Evolutionary conservation across 2,113 vertebrate species (phyloP), one percentile per base, ranked within the genome.

Genomic region (Otocyon megalotis): DNA sequence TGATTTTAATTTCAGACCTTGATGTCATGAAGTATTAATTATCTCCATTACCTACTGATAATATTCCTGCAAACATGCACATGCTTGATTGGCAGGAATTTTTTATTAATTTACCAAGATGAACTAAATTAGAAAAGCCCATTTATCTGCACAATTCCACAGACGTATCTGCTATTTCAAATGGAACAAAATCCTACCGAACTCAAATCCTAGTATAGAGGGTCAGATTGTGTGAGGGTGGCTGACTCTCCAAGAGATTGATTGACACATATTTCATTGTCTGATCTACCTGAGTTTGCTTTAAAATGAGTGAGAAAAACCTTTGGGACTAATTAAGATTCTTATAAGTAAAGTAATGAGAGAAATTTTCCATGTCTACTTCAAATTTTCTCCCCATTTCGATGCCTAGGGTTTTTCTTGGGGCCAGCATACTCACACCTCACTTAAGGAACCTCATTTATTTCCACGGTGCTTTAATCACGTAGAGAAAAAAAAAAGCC

Each of bases 241-340:
- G 84, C 98, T 88, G 89, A 97, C 95, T 98, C 97, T 96, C 87
- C 58, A 94, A 87, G 77, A 98, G 94, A 94, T 62, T 98, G 94
- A 97, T 92, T 98, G 98, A 98, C 98, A 98, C 93, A 87, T 96
- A 94, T 97, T 98, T 98, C 96, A 93, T 71, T 96, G 93, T 98
- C 96, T 98, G 97, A 97, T 96, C 97, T 98, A 97, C 96, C 97
- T 81, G 95, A 98, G 98, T 98, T 98, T 98, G 97, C 98, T 97
- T 91, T 88, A 92, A 96, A 97, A 97, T 88, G 87, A 98, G 95
- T 58, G 93, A 98, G 97, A 95, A 97, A 96, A 97, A 91, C 98
- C 98, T 98, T 97, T 98, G 98, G 98, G 99, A 99, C 97, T 99
- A 98, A 99, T 99, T 99, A 99, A 98, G 98, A 98, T 98, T 99